Conservation (phyloP, 1,140 invertebrate species). For the Tetramorium alpestre region DNA sequence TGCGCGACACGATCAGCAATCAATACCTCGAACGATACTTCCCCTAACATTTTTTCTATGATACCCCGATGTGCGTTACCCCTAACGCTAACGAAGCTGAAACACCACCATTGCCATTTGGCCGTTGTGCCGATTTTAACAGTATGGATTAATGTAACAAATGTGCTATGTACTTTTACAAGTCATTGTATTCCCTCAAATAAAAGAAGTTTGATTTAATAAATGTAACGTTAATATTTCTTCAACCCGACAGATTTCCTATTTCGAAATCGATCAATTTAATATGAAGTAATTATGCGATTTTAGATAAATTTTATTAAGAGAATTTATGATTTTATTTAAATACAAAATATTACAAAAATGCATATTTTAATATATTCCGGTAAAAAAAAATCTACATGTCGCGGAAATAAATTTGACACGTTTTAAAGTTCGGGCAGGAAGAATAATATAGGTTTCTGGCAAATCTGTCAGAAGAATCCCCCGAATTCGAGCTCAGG, state of each 20-base stretch:
- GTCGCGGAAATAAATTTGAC: background rate
- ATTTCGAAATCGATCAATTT: background rate
- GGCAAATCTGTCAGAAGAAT: conserved; percentile 34
- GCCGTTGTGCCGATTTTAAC: background rate
- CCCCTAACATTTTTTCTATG: conserved; percentile 66
- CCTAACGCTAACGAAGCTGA: conserved; percentile 52
- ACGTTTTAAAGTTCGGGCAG: background rate
- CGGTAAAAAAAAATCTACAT: background rate
- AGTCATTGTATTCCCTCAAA: background rate
- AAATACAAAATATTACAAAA: background rate
- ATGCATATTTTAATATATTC: too few relatives aligned
- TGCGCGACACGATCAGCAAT: conserved; percentile 80
- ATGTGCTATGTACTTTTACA: background rate
- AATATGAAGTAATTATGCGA: background rate
- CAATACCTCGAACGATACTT: conserved; percentile 75
- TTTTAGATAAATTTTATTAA: background rate
- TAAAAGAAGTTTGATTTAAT: background rate
- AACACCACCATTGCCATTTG: conserved; percentile 31
- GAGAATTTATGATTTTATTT: background rate
- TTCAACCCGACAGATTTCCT: background rate
- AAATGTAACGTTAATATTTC: background rate
- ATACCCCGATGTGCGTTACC: conserved; percentile 49
- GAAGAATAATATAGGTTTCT: conserved; percentile 24
- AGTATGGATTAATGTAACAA: background rate
- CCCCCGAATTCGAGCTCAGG: conserved; percentile 4